These are phyloP conservation scores for Colossoma macropomum DNA, from an alignment of 2,113 vertebrate species.

Conservation along the genomic window DNA sequence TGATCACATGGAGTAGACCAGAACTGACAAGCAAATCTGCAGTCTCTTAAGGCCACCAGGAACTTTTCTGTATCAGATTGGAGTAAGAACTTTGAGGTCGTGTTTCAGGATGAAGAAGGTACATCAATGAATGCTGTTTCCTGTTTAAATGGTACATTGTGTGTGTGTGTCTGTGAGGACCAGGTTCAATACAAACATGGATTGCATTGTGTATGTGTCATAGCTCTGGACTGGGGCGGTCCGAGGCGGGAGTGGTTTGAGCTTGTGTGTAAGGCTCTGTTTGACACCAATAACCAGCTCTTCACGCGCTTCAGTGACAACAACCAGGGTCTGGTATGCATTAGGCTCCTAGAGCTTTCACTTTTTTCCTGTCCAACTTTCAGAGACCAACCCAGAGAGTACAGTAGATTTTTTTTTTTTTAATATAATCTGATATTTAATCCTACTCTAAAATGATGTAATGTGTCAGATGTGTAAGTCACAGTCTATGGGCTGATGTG, in stretches of 20 bases:
- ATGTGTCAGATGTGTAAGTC: neutral
- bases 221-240: constrained; percentile 97
- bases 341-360: neutral
- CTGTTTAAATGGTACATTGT: neutral
- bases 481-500: neutral
- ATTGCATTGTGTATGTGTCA: constrained; percentile 13
- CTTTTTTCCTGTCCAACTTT: neutral
- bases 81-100: constrained; percentile 98
- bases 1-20: neutral
- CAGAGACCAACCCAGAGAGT: neutral
- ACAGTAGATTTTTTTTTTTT: neutral
- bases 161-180: neutral
- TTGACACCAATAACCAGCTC: constrained; percentile 93
- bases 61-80: constrained; percentile 98
- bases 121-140: neutral
- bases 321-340: constrained; percentile 92
- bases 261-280: constrained; percentile 92
- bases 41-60: constrained; percentile 94
- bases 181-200: no score
- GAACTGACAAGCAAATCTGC: neutral
- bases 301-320: constrained; percentile 96
- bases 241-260: constrained; percentile 98
- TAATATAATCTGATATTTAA: neutral
- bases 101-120: constrained; percentile 99
- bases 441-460: neutral